Conservation (phyloP, 2,888 invertebrate species). For the Drosophila helvetica region DNA sequence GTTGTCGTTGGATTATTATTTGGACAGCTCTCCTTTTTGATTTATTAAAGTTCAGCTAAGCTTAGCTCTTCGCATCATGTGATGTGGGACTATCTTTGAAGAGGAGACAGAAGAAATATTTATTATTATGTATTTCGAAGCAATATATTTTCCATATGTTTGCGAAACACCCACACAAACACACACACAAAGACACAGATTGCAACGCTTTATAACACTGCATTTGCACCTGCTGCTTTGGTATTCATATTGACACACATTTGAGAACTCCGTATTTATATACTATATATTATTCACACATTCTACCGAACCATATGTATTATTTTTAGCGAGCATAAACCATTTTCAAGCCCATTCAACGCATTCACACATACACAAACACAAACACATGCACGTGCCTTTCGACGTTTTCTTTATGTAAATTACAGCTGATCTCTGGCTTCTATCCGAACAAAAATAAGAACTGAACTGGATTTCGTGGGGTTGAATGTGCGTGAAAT, state of each 20-base stretch:
- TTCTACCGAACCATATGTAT: conserved; percentile 32
- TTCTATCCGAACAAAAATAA: too few relatives aligned
- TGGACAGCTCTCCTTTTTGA: conserved; percentile 7
- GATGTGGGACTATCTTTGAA: conserved; percentile 49
- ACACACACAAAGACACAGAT: conserved; percentile 12
- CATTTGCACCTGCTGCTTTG: conserved; percentile 63
- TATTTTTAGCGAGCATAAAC: conserved; percentile 30
- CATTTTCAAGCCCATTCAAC: conserved; percentile 1
- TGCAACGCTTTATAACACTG: conserved; percentile 65
- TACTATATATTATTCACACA: conserved; percentile 53
- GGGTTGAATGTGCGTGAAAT: conserved; percentile 55
- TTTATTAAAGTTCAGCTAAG: conserved; percentile 13
- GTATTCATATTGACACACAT: conserved; percentile 71
- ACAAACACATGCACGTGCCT: conserved; percentile 58
- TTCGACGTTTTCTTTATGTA: conserved; percentile 8
- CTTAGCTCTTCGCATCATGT: neutral
- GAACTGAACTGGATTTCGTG: conserved; percentile 62
- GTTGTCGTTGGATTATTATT: conserved; percentile 17
- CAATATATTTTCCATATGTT: conserved; percentile 62
- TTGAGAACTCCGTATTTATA: conserved; percentile 57
- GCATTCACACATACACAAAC: conserved; percentile 13
- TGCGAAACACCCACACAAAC: conserved; percentile 48
- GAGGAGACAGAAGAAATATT: conserved; percentile 53
- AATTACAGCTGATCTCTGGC: too few relatives aligned
- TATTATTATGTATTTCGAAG: conserved; percentile 7